Evolutionary conservation across 2,113 vertebrate species (phyloP).

Genomic region (Vidua macroura): DNA sequence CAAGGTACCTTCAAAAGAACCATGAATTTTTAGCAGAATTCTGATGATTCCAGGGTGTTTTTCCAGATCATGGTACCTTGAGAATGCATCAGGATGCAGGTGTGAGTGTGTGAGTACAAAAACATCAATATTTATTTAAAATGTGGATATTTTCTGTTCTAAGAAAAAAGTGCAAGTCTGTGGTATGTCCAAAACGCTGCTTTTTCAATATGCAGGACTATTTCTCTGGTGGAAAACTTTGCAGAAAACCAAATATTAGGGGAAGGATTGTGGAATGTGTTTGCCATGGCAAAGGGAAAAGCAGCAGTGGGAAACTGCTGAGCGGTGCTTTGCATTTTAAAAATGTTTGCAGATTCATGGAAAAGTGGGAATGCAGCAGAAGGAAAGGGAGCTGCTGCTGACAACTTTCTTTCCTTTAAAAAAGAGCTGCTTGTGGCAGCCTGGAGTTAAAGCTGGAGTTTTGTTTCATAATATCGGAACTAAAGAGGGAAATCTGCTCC

Average conservation of each 20-base stretch:
- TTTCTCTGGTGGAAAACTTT: constrained; percentile 42
- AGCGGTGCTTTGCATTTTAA: neutral
- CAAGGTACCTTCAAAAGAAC: neutral
- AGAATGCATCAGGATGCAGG: neutral
- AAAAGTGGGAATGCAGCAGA: neutral
- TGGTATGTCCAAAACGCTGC: neutral
- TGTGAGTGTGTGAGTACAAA: neutral
- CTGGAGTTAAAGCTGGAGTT: neutral
- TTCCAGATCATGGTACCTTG: neutral
- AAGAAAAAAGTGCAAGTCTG: neutral
- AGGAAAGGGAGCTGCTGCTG: neutral
- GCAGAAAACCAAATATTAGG: constrained; percentile 45
- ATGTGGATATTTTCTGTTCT: neutral
- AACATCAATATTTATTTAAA: neutral
- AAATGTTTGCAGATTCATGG: neutral
- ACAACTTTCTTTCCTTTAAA: neutral
- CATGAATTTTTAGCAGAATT: neutral
- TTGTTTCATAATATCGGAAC: neutral
- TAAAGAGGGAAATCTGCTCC: neutral
- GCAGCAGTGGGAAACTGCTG: neutral
- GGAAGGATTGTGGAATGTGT: constrained; percentile 30
- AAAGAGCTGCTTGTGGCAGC: neutral
- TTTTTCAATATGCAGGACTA: neutral
- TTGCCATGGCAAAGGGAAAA: neutral
- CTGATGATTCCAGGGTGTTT: neutral